A percentile compares a stretch with the other conserved stretches of the same genome.
Evolutionary conservation across 2,888 invertebrate genomes (phyloP).

Genomic region (Siphonodentalium dalli): DNA sequence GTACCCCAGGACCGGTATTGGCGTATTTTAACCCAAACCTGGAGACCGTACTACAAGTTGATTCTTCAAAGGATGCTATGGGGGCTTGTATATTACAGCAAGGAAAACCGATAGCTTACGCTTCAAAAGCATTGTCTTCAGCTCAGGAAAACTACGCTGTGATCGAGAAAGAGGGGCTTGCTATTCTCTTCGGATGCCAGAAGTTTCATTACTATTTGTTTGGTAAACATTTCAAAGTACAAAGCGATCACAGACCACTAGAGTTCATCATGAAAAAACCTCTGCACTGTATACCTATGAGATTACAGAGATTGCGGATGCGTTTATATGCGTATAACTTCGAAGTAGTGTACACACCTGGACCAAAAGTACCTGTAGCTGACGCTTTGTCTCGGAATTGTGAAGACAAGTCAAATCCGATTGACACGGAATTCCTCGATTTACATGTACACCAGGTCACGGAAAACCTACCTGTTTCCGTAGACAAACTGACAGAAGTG

Average conservation of each 20-base stretch:
- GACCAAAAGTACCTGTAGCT: too few species aligned
- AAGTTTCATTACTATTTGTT: slow-evolving; percentile 25
- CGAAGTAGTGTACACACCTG: too few species aligned
- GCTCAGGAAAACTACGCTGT: slow-evolving; percentile 28
- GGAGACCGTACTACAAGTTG: slow-evolving; percentile 16
- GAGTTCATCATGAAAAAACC: slow-evolving; percentile 4
- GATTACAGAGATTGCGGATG: too few species aligned
- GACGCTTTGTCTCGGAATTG: too few species aligned
- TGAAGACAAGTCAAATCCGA: too few species aligned
- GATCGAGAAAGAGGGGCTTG: slow-evolving; percentile 30
- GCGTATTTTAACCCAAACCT: slow-evolving; percentile 19
- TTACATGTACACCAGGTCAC: slow-evolving; percentile 6
- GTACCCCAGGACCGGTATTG: slow-evolving; percentile 15
- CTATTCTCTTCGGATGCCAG: slow-evolving; percentile 25
- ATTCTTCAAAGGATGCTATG: slow-evolving; percentile 19
- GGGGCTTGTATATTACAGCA: slow-evolving; percentile 23
- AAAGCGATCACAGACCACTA: slow-evolving; percentile 30
- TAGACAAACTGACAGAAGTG: slow-evolving; percentile 5
- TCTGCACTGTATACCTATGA: too few species aligned
- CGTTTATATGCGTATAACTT: too few species aligned
- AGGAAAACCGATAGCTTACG: slow-evolving; percentile 24
- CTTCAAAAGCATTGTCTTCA: slow-evolving; percentile 25
- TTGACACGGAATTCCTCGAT: slow-evolving; percentile 3
- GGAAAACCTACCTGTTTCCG: slow-evolving; percentile 4
- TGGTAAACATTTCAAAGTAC: slow-evolving; percentile 20